Conservation (phyloP, 1,140 invertebrate species). For the Drosophila kurseongensis region DNA sequence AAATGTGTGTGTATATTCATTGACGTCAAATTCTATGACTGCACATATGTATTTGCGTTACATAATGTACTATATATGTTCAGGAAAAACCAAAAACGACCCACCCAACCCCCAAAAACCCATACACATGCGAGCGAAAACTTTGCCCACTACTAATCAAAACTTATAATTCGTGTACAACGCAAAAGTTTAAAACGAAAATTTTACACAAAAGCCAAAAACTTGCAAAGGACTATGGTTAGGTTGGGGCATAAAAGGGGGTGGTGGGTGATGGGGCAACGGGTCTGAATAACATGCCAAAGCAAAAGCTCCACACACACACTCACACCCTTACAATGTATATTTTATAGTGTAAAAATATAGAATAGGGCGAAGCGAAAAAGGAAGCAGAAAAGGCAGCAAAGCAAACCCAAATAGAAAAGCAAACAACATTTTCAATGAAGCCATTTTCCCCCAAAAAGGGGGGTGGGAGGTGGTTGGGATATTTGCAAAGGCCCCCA, state of each 20-base stretch:
- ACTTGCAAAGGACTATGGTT: slow-evolving; percentile 48
- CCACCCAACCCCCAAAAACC: slow-evolving; percentile 18
- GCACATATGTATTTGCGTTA: slow-evolving; percentile 53
- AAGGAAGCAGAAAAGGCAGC: slow-evolving; percentile 57
- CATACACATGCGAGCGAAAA: slow-evolving; percentile 60
- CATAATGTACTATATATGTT: slow-evolving; percentile 40
- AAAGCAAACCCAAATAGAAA: slow-evolving; percentile 81
- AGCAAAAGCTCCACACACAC: slow-evolving; percentile 41
- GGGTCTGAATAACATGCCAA: slow-evolving; percentile 42
- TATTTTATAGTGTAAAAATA: slow-evolving; percentile 83
- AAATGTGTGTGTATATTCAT: slow-evolving; percentile 33
- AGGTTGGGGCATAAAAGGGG: background rate
- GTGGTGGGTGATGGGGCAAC: slow-evolving; percentile 4
- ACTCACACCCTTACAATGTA: slow-evolving; percentile 64
- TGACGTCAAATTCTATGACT: slow-evolving; percentile 69
- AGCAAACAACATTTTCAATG: slow-evolving; percentile 83
- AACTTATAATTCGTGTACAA: slow-evolving; percentile 84
- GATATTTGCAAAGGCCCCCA: slow-evolving; percentile 33
- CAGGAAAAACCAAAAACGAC: slow-evolving; percentile 7
- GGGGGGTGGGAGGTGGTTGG: slow-evolving; percentile 8
- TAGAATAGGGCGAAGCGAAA: slow-evolving; percentile 68
- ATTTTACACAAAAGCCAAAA: slow-evolving; percentile 81
- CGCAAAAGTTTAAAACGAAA: slow-evolving; percentile 80
- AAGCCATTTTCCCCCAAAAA: slow-evolving; percentile 74
- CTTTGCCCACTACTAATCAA: slow-evolving; percentile 82